A percentile compares a stretch with the other conserved stretches of the same genome.
phyloP scores from a whole-genome alignment of 2,888 invertebrate genomes.

The Drosophila yooni region DNA sequence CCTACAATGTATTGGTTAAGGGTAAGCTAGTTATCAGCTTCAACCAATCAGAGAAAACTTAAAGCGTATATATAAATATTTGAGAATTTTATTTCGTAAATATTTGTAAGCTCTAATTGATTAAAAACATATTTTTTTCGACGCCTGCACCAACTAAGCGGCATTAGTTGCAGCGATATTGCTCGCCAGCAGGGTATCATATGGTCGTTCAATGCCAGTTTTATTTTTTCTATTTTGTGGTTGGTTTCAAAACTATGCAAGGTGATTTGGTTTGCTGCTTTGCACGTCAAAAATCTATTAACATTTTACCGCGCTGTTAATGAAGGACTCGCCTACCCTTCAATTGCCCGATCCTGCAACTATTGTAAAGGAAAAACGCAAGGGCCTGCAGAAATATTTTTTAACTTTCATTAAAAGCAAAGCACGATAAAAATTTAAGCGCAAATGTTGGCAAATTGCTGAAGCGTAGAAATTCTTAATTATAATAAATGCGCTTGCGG shows the following conservation, averaged over 20 bases:
- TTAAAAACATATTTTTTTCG: neutral
- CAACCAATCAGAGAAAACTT: neutral
- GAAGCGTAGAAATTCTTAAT: conserved; percentile 59
- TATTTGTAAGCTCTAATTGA: neutral
- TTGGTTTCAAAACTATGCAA: conserved; percentile 22
- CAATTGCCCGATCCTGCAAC: conserved; percentile 1
- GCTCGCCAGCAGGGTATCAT: neutral
- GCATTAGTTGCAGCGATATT: neutral
- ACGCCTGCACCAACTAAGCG: neutral
- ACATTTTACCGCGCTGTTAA: conserved; percentile 67
- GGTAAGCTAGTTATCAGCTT: neutral
- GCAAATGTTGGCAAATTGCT: conserved; percentile 68
- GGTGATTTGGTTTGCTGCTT: conserved; percentile 19
- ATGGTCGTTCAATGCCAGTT: neutral
- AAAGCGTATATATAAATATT: neutral
- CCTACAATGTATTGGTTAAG: neutral
- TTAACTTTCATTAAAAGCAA: conserved; percentile 52
- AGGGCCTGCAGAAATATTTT: conserved; percentile 43
- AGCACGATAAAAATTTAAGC: conserved; percentile 45
- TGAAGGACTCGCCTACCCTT: conserved; percentile 42
- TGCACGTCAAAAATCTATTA: conserved; percentile 69
- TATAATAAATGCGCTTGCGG: conserved; percentile 50
- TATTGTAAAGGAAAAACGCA: conserved; percentile 30
- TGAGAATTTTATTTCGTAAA: neutral
- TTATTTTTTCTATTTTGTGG: neutral